Evolutionary conservation across 2,888 invertebrate genomes (phyloP).

Genomic region (Eupithecia insigniata): DNA sequence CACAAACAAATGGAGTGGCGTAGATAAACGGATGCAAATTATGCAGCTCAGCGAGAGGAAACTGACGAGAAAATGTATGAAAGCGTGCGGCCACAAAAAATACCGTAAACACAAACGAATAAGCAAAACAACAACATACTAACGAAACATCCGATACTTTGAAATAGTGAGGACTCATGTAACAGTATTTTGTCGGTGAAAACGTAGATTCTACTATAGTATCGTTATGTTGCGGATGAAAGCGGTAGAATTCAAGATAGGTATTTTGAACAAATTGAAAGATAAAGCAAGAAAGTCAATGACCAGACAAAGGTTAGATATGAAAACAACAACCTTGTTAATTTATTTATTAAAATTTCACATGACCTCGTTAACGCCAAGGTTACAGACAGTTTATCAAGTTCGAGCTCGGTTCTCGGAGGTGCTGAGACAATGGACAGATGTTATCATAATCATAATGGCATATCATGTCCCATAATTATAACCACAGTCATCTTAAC

Average conservation of each 20-base stretch:
- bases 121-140: constrained; percentile 17
- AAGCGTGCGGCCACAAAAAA: constrained; percentile 48
- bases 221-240: not conserved
- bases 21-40: constrained; percentile 72
- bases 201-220: not conserved
- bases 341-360: constrained; percentile 24
- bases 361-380: constrained; percentile 37
- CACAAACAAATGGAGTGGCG: constrained; percentile 65
- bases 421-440: constrained; percentile 36
- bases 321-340: constrained; percentile 17
- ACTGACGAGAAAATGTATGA: constrained; percentile 57
- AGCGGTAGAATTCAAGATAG: constrained; percentile 7
- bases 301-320: constrained; percentile 15
- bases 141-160: constrained; percentile 13
- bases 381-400: constrained; percentile 33
- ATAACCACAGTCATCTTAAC: constrained; percentile 18
- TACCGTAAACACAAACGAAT: constrained; percentile 33
- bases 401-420: constrained; percentile 30
- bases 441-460: constrained; percentile 41
- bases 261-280: constrained; percentile 10
- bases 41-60: constrained; percentile 61
- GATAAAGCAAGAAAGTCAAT: constrained; percentile 21
- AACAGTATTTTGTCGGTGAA: not conserved
- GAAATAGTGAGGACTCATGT: not conserved
- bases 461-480: constrained; percentile 37